Conservation (phyloP, 2,797 vertebrate species). For the Craterocephalus amniculus region DNA sequence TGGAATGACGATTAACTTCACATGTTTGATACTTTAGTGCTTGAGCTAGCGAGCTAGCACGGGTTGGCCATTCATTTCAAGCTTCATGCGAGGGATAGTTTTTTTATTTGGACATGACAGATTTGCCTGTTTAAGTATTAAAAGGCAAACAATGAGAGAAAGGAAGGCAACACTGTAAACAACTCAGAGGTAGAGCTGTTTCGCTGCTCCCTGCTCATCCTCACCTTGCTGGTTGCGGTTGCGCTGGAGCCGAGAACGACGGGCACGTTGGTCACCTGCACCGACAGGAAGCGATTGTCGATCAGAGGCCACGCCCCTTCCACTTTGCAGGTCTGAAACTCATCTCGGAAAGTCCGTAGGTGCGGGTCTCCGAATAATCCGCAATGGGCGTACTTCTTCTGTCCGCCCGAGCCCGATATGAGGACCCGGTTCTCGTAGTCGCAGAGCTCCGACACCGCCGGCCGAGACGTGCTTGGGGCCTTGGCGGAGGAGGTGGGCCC, state of each 20-base stretch:
- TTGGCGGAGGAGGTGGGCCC: conserved; percentile 84
- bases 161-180: not conserved
- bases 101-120: not conserved
- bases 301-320: conserved; percentile 89
- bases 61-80: conserved; percentile 7
- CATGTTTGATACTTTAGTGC: conserved; percentile 70
- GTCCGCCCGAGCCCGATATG: conserved; percentile 56
- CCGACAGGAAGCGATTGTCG: conserved; percentile 86
- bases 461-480: conserved; percentile 74
- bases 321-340: conserved; percentile 89
- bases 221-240: conserved; percentile 88
- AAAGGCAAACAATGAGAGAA: not conserved
- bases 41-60: conserved; percentile 24
- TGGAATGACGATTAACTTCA: conserved; percentile 77
- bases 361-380: conserved; percentile 89
- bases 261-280: conserved; percentile 88
- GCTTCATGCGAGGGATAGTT: not conserved
- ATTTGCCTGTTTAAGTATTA: not conserved
- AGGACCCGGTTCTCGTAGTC: conserved; percentile 81
- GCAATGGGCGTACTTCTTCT: conserved; percentile 86
- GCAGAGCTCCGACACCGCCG: conserved; percentile 79
- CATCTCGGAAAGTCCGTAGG: conserved; percentile 86
- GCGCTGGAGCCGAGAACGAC: conserved; percentile 86
- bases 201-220: not conserved
- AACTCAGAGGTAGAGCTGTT: not conserved